Conservation (phyloP, 2,888 invertebrate genomes). For the Volucella inflata region DNA sequence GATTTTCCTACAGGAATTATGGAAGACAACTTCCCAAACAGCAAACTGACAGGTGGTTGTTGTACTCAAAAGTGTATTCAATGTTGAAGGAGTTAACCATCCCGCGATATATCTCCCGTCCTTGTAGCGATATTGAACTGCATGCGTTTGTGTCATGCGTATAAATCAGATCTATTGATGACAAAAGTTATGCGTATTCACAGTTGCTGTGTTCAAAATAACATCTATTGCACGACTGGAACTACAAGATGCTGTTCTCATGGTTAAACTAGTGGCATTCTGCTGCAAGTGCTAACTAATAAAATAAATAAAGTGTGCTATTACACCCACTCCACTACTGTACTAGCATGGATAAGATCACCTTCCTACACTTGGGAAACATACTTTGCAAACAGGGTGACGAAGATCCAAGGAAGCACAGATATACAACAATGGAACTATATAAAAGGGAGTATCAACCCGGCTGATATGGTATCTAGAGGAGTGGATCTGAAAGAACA, state of each 20-base stretch:
- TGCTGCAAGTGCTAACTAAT: neutral
- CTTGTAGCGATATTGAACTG: neutral
- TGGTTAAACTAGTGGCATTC: neutral
- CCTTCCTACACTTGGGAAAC: neutral
- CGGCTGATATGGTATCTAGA: neutral
- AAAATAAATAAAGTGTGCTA: neutral
- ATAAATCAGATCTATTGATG: neutral
- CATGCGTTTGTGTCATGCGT: neutral
- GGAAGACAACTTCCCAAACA: neutral
- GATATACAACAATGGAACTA: too few relatives aligned
- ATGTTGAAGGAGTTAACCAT: neutral
- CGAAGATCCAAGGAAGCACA: neutral
- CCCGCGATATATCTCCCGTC: neutral
- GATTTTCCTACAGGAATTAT: too few relatives aligned
- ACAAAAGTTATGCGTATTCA: too few relatives aligned
- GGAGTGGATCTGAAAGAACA: neutral
- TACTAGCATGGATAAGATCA: neutral
- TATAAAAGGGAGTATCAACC: neutral
- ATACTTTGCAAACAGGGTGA: neutral
- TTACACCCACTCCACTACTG: neutral
- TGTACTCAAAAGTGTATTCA: neutral
- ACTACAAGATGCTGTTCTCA: slow-evolving; percentile 1
- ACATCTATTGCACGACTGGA: neutral
- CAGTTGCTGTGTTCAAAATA: too few relatives aligned
- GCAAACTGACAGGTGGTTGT: neutral